Base-by-base conservation (phyloP, 2,888 invertebrate genomes). In the Leptopilina myrica region DNA sequence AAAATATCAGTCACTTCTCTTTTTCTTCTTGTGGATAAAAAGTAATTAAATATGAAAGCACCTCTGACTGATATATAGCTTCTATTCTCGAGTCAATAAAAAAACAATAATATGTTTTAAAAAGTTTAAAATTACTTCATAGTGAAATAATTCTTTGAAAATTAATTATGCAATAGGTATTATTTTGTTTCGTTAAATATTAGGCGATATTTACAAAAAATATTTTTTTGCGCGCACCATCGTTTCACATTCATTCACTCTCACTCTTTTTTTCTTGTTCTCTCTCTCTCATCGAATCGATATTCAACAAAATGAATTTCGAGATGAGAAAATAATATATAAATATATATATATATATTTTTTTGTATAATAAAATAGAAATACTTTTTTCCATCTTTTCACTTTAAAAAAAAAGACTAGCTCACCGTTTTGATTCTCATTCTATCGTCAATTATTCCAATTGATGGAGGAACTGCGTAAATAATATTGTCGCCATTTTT, bases 401-500 rank as follows among this genome's bases (percentile, higher is more conserved):
- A n/a, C 26, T 73, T 49, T 12, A 11, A n/a, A 56, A 73, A 43
- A 73, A 33, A 33, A 43, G 49, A 82, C 86, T 87, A 89, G 82
- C 85, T 88, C 56, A 82, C 83, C 93, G 96, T 92, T 92, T 94
- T 92, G 83, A 90, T 88, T 82, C 88, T 88, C 79, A 88, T 82
- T 84, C 88, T 87, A 84, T 92, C 92, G 82, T 91, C 93, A 49
- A 93, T 90, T 80, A 93, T 92, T 67, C 92, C 93, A 80, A 89
- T 90, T 76, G 92, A 92, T 4, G 94, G 91, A 6, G 94, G 94
- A 81, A 94, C 87, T 77, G 93, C 88, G 86, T 93, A 94, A 5
- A 93, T 85, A 80, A 94, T 93, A 56, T 88, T 88, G 64, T 92
- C 91, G 26, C 93, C 92, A 75, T 93, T 93, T 86, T 92, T 93